phyloP scores from a whole-genome alignment of 2,888 invertebrate species.

The Gortyna flavago region DNA sequence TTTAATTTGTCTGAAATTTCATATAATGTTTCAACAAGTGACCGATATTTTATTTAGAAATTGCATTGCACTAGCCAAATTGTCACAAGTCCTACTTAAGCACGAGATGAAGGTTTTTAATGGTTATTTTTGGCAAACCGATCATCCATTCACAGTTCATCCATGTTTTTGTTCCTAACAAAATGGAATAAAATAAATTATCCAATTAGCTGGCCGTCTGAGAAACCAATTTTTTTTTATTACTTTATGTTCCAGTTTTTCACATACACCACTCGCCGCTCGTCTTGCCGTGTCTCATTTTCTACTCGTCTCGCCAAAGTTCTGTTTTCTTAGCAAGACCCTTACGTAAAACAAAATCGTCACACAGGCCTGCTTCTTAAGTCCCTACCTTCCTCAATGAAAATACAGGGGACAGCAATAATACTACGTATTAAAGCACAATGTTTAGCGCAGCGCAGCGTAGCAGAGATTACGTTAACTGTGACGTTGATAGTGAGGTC shows the following conservation, averaged over 20 bases:
- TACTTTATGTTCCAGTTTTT: too few species aligned
- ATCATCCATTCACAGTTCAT: not conserved
- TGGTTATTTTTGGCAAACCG: not conserved
- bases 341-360: not conserved
- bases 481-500: constrained; percentile 66
- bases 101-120: not conserved
- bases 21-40: not conserved
- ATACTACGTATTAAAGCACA: constrained; percentile 56
- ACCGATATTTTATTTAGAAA: not conserved
- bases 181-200: too few species aligned
- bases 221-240: too few species aligned
- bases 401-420: constrained; percentile 49
- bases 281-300: not conserved
- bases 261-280: too few species aligned
- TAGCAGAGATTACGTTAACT: constrained; percentile 67
- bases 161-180: not conserved
- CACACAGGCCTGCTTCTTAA: constrained; percentile 14
- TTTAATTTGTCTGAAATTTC: not conserved
- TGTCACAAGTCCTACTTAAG: not conserved
- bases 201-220: too few species aligned
- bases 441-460: constrained; percentile 52
- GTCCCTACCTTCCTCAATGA: constrained; percentile 24
- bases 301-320: not conserved
- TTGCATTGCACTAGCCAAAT: not conserved
- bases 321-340: not conserved